Conservation (phyloP, 2,113 vertebrate genomes). For the Rhodinocichla rosea region DNA sequence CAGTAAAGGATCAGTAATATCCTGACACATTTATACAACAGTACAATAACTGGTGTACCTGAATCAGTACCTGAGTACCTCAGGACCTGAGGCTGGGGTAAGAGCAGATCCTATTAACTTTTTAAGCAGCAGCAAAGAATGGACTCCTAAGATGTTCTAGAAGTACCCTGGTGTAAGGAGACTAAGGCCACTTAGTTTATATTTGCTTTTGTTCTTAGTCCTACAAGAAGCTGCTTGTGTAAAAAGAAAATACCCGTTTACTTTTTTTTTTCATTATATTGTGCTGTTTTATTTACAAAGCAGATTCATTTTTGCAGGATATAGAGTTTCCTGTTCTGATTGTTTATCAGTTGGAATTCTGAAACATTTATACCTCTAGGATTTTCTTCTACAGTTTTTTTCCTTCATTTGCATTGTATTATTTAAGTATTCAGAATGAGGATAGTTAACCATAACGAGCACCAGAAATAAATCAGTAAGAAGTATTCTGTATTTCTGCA, state of each 20-base stretch:
- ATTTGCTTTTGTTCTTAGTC: background rate
- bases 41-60: background rate
- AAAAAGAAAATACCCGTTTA: background rate
- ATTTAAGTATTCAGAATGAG: background rate
- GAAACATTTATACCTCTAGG: background rate
- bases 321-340: background rate
- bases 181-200: background rate
- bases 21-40: background rate
- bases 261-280: background rate
- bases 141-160: background rate
- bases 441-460: background rate
- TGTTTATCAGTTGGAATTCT: background rate
- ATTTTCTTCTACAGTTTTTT: background rate
- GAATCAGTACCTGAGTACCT: background rate
- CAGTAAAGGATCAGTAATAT: background rate
- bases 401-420: background rate
- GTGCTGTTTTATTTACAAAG: background rate
- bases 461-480: background rate
- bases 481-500: conserved; percentile 65
- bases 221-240: background rate
- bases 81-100: background rate
- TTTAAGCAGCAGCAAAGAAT: background rate
- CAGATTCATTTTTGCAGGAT: background rate
- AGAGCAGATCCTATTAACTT: background rate
- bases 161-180: background rate